Conservation (phyloP, 2,888 invertebrate species). For the Hanleya hanleyi region DNA sequence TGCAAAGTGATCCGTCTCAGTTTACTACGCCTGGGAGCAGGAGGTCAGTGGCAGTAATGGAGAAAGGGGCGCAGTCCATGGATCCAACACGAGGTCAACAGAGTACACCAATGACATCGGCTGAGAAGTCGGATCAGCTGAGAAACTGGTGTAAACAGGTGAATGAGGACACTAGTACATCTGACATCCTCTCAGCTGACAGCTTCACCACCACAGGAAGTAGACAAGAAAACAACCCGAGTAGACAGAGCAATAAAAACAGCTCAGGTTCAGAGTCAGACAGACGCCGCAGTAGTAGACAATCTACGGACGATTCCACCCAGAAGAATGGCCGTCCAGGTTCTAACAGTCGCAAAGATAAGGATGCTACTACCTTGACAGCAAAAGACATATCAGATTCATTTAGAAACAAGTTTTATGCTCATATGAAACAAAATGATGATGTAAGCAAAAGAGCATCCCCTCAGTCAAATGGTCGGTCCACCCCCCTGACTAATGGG, state of each 20-base stretch:
- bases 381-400: too few relatives aligned
- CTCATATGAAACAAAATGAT: too few relatives aligned
- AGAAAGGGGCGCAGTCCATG: too few relatives aligned
- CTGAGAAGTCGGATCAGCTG: neutral
- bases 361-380: neutral
- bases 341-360: neutral
- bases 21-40: neutral
- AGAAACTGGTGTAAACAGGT: neutral
- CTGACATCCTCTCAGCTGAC: neutral
- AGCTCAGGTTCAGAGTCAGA: neutral
- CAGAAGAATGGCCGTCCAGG: neutral
- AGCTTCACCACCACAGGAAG: too few relatives aligned
- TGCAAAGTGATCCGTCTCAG: too few relatives aligned
- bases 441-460: too few relatives aligned
- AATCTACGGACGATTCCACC: neutral
- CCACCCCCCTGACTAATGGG: neutral
- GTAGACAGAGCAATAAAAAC: neutral
- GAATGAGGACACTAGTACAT: neutral
- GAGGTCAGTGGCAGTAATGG: too few relatives aligned
- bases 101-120: too few relatives aligned
- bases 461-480: neutral
- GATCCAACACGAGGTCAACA: too few relatives aligned
- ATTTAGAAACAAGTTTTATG: too few relatives aligned
- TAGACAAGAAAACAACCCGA: too few relatives aligned
- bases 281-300: neutral